Conservation (phyloP, 2,888 invertebrate species). For the Oscheius sp. region DNA sequence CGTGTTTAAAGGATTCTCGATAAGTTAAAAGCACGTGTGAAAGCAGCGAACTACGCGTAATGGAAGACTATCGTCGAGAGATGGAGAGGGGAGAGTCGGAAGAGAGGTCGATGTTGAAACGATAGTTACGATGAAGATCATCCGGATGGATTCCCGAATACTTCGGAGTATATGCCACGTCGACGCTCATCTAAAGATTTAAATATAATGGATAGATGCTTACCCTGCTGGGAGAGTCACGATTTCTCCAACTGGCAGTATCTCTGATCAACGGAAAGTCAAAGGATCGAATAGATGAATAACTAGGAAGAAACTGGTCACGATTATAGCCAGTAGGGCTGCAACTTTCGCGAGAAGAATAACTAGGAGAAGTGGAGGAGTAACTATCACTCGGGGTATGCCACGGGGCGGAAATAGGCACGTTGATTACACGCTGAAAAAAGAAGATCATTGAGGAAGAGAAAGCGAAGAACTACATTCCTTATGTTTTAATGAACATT, state of each 20-base stretch:
- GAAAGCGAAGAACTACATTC: neutral
- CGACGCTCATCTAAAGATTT: neutral
- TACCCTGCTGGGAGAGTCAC: constrained; percentile 5
- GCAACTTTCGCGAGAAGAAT: constrained; percentile 1
- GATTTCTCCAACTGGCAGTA: neutral
- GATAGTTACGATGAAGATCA: constrained; percentile 44
- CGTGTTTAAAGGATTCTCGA: neutral
- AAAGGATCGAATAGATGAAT: neutral
- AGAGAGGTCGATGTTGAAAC: constrained; percentile 50
- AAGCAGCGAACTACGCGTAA: constrained; percentile 22
- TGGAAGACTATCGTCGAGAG: constrained; percentile 38
- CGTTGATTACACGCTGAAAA: constrained; percentile 37
- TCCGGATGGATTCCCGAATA: constrained; percentile 33
- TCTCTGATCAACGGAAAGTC: constrained; percentile 1
- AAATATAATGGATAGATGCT: neutral
- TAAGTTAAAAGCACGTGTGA: neutral
- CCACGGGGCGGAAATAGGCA: constrained; percentile 54
- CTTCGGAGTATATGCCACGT: neutral
- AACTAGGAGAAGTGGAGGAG: constrained; percentile 6
- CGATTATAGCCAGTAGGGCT: no score
- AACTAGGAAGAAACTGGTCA: constrained; percentile 8
- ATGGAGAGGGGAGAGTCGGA: constrained; percentile 46
- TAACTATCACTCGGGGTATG: constrained; percentile 22
- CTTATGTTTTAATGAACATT: neutral
- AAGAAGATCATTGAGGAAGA: no score